Evolutionary conservation across 92 coral and sea anemone genomes (phyloP).

Genomic region (Porites evermanni): DNA sequence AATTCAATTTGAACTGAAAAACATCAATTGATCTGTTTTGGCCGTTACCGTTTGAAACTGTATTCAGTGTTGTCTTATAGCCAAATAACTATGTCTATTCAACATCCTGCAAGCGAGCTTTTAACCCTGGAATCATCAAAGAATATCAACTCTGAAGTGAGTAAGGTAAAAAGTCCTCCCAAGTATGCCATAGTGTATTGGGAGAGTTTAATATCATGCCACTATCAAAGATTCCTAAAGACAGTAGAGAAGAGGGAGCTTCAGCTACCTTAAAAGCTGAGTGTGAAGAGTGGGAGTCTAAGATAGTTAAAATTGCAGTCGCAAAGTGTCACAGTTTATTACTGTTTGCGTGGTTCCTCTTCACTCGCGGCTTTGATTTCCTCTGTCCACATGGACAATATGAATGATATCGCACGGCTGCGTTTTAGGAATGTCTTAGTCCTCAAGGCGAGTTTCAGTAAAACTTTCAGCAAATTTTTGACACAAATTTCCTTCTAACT

Average conservation of each 20-base stretch:
- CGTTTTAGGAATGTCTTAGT: no score
- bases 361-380: background rate
- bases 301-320: conserved; percentile 16
- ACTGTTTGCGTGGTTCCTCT: no score
- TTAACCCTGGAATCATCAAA: conserved; percentile 21
- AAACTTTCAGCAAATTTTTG: no score
- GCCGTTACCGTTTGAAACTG: background rate
- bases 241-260: conserved; percentile 25
- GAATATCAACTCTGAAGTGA: background rate
- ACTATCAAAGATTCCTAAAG: conserved; percentile 38
- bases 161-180: background rate
- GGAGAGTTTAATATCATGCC: conserved; percentile 41
- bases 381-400: no score
- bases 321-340: background rate
- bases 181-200: conserved; percentile 47
- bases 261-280: conserved; percentile 39
- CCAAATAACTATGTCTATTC: conserved; percentile 15
- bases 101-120: conserved; percentile 40
- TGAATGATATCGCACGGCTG: no score
- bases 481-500: no score
- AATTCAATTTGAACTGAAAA: background rate
- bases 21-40: background rate
- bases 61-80: no score
- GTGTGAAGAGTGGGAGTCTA: background rate
- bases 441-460: no score